These are phyloP conservation scores for Platichthys flesus DNA, from an alignment of 2,113 vertebrate genomes.

Conservation along the genomic window DNA sequence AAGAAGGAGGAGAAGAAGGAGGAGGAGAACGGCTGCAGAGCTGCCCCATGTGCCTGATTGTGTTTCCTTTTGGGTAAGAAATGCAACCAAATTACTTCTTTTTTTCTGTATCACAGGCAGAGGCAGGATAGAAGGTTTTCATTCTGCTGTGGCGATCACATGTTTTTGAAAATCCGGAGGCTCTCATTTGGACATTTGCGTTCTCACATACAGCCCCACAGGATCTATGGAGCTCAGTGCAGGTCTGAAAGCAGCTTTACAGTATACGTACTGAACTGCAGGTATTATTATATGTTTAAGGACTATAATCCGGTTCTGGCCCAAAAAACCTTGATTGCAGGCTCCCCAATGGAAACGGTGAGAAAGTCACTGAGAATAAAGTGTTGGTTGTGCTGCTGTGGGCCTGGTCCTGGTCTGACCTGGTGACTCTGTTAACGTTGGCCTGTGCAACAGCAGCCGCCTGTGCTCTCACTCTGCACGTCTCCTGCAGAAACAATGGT, in stretches of 20 bases:
- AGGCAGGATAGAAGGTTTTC: not conserved
- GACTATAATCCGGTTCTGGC: not conserved
- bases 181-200: too few relatives aligned
- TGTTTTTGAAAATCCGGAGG: too few relatives aligned
- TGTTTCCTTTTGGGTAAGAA: constrained; percentile 83
- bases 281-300: not conserved
- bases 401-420: not conserved
- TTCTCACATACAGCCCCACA: too few relatives aligned
- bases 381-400: not conserved
- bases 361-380: not conserved
- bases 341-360: not conserved
- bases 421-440: not conserved
- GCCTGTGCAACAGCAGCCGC: not conserved
- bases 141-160: too few relatives aligned
- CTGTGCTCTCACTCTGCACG: not conserved
- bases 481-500: not conserved
- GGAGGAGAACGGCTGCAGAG: constrained; percentile 59
- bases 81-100: not conserved
- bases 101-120: not conserved
- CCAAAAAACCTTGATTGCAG: not conserved
- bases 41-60: constrained; percentile 88
- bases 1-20: not conserved
- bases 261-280: not conserved
- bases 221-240: too few relatives aligned
- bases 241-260: not conserved